Evolutionary conservation across 2,888 invertebrate species (phyloP).

Genomic region (Anticlea derivata): DNA sequence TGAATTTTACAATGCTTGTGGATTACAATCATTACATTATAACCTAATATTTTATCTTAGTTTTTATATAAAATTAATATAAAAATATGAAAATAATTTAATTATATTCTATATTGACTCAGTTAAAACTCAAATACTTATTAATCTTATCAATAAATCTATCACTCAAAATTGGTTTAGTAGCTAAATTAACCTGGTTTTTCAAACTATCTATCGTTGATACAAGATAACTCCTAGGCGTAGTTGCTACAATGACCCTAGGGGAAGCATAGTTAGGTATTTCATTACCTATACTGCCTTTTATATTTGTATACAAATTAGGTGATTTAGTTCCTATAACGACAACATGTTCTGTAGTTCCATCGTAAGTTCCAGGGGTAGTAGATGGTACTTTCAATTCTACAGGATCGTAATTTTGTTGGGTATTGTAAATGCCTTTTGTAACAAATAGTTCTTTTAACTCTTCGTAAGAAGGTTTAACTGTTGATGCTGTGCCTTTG

Average conservation of each 20-base stretch:
- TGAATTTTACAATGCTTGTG: no score
- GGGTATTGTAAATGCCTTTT: conserved; percentile 44
- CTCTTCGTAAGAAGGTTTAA: conserved; percentile 53
- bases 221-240: conserved; percentile 55
- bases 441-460: conserved; percentile 58
- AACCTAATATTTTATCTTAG: no score
- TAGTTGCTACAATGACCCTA: conserved; percentile 37
- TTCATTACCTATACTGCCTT: conserved; percentile 42
- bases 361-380: conserved; percentile 41
- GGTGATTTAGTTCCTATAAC: conserved; percentile 53
- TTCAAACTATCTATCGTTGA: conserved; percentile 65
- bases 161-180: conserved; percentile 60
- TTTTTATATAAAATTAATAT: conserved; percentile 6
- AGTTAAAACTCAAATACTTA: conserved; percentile 67
- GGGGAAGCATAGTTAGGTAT: conserved; percentile 32
- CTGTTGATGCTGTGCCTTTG: conserved; percentile 36
- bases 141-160: conserved; percentile 69
- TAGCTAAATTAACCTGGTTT: conserved; percentile 51
- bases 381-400: conserved; percentile 51
- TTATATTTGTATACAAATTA: conserved; percentile 59
- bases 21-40: no score
- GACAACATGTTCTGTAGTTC: conserved; percentile 56
- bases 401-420: conserved; percentile 42
- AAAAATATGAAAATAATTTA: no score
- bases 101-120: conserved; percentile 36